These are phyloP conservation scores for Mesocentrotus franciscanus DNA, from an alignment of 53 echinoderm and acorn worm species.

Conservation along the genomic window DNA sequence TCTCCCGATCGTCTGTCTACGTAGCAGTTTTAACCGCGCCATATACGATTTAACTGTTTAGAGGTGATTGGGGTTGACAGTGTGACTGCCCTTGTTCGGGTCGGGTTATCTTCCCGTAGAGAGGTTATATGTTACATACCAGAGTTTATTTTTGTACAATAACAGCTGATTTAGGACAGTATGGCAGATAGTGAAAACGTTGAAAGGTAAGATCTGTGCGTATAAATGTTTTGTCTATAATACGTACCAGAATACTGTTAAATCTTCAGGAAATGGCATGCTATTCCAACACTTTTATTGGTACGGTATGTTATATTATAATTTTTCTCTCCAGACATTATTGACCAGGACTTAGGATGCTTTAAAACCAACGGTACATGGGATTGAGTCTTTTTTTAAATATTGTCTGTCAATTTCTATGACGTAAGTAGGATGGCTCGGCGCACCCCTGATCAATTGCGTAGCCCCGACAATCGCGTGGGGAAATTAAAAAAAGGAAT, in stretches of 20 bases:
- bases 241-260: neutral
- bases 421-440: too few species aligned
- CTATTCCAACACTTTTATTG: too few species aligned
- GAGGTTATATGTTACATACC: neutral
- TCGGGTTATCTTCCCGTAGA: conserved; percentile 3
- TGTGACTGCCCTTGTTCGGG: neutral
- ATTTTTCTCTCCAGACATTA: too few species aligned
- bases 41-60: neutral
- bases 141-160: neutral
- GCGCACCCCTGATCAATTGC: too few species aligned
- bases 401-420: too few species aligned
- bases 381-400: too few species aligned
- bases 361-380: too few species aligned
- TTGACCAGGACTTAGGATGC: too few species aligned
- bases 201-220: neutral
- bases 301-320: too few species aligned
- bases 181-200: neutral
- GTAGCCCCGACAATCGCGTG: too few species aligned
- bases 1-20: neutral
- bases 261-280: too few species aligned
- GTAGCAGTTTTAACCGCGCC: neutral
- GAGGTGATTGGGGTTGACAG: neutral
- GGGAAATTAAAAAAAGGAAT: too few species aligned
- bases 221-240: neutral
- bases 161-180: neutral